Evolutionary conservation across 2,888 invertebrate genomes (phyloP), one percentile per base, ranked within the genome.

Genomic region (Clostera curtula): DNA sequence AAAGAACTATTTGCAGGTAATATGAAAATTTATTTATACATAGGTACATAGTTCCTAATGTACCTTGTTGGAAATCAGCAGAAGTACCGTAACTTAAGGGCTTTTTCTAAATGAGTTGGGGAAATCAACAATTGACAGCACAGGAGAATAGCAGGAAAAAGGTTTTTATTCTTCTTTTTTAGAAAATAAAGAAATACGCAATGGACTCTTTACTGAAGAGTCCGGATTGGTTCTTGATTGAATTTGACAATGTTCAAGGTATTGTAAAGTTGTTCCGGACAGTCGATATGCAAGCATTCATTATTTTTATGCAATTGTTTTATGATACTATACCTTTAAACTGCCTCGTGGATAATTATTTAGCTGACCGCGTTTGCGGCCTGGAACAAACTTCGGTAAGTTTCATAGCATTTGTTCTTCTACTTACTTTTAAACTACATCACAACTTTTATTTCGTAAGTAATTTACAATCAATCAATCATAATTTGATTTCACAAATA

Each of bases 241-340:
- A 98, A 64, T 98, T 95, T 72, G 97, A 97, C 61, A 92, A 92
- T 36, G 87, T 97, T 2, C 98, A 98, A 16, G 98, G 97, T 57
- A 98, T 98, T 46, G 96, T 96, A 86, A 95, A 95, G 85, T 87
- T 98, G 85, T 97, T 98, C 72, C 92, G 93, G 57, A 92, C 95
- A 9, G 89, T 91, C 0, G 94, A 96, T 58, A 76, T 98, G 12
- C 91, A 93, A 0, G 90, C 92, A 84, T 85, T 98, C 36, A 90
- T 96, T 18, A 93, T 95, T 43, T 98, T 96, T 71, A 93, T 98
- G 53, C 90, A 98, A 63, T 92, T 98, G 88, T 98, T 98, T 67
- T 95, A 96, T 74, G 91, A 90, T 58, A 96, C 97, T 58, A 96
- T 97, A 77, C 98, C 98, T 0, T 96, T 97, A 1, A 98, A 98